Conservation (phyloP, 2,797 vertebrate species). For the Coranthus polyacanthus region DNA sequence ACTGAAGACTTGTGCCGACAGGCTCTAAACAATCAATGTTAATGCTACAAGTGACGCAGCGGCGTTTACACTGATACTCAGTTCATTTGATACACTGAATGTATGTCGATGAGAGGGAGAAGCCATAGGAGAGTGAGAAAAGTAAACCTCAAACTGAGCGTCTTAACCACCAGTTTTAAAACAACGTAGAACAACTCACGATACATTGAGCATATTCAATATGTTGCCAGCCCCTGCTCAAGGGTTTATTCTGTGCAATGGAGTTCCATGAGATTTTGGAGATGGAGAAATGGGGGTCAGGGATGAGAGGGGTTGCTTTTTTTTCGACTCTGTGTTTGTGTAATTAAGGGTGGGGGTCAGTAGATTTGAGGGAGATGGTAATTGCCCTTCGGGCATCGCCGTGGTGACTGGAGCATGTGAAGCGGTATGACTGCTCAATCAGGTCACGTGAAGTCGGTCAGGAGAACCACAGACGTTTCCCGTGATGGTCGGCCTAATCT, state of each 20-base stretch:
- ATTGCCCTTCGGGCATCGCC: conserved; percentile 49
- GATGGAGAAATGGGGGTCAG: conserved; percentile 1
- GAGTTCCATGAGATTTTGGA: conserved; percentile 26
- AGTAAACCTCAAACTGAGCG: too few species aligned
- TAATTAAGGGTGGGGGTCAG: conserved; percentile 31
- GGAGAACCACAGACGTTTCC: conserved; percentile 68
- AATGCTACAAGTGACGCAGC: too few species aligned
- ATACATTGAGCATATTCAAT: too few species aligned
- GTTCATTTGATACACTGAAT: too few species aligned
- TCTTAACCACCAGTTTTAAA: too few species aligned
- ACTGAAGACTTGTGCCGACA: too few species aligned
- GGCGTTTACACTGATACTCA: too few species aligned
- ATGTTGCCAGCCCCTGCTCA: not conserved
- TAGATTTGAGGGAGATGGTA: conserved; percentile 35
- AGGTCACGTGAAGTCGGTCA: conserved; percentile 85
- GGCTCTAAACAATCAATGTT: too few species aligned
- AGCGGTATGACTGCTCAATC: conserved; percentile 79
- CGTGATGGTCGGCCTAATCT: conserved; percentile 68
- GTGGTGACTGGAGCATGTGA: conserved; percentile 74
- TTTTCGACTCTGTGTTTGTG: conserved; percentile 23
- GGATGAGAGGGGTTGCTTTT: too few species aligned
- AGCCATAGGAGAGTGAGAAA: too few species aligned
- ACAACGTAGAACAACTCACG: too few species aligned
- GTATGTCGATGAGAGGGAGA: too few species aligned
- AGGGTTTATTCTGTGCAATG: not conserved